A percentile compares a stretch with the other conserved stretches of the same genome.
Evolutionary conservation across 1,140 invertebrate genomes (phyloP).

Genomic region (Stenopsyche tienmushanensis): DNA sequence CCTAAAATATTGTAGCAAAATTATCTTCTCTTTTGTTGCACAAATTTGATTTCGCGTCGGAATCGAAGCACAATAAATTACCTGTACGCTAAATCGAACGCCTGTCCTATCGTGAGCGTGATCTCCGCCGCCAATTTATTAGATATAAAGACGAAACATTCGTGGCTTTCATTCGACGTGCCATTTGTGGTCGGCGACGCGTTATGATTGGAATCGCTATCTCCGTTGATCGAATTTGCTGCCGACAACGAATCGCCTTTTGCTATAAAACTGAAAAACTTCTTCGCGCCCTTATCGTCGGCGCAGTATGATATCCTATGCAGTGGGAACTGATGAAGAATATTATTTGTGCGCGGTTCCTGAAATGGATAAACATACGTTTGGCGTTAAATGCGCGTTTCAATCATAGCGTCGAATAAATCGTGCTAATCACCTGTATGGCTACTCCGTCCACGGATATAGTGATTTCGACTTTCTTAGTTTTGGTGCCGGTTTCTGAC

Average conservation of each 20-base stretch:
- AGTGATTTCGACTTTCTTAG: conserved; percentile 90
- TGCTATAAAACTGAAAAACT: conserved; percentile 94
- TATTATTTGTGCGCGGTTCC: conserved; percentile 68
- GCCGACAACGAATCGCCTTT: conserved; percentile 72
- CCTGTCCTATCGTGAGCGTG: conserved; percentile 94
- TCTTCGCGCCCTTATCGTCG: conserved; percentile 96
- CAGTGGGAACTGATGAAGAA: conserved; percentile 93
- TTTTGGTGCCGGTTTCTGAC: conserved; percentile 86
- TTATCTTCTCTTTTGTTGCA: background rate
- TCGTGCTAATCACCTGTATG: conserved; percentile 68
- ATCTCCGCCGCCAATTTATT: conserved; percentile 96
- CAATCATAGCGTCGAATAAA: background rate
- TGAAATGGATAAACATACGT: conserved; percentile 44
- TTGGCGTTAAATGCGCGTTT: too few species aligned
- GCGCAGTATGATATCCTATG: conserved; percentile 98
- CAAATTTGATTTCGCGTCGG: too few species aligned
- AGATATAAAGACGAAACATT: conserved; percentile 95
- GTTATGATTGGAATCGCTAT: conserved; percentile 6
- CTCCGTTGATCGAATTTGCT: conserved; percentile 38
- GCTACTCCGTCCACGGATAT: conserved; percentile 95
- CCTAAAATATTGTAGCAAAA: conserved; percentile 18
- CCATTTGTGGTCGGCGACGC: conserved; percentile 13
- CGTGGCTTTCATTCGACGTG: conserved; percentile 71
- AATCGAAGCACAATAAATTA: conserved; percentile 43
- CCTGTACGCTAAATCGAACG: conserved; percentile 95